Evolutionary conservation across 2,113 vertebrate genomes (phyloP).

Genomic region (Myiozetetes cayanensis): DNA sequence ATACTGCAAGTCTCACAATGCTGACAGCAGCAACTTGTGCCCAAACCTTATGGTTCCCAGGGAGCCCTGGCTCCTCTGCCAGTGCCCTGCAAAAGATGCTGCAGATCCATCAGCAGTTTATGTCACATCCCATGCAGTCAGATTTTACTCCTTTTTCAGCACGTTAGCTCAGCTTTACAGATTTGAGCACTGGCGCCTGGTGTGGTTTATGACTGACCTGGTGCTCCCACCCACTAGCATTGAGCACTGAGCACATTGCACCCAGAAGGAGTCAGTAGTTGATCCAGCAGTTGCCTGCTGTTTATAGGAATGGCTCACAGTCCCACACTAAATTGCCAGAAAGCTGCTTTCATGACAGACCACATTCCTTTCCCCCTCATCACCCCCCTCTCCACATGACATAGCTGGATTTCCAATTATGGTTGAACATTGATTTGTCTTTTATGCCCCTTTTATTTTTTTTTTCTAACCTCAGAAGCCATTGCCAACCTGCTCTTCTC

Average conservation of each 20-base stretch:
- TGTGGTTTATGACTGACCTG: background rate
- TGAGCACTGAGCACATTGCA: background rate
- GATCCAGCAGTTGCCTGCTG: constrained; percentile 36
- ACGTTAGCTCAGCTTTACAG: background rate
- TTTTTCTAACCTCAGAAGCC: constrained; percentile 39
- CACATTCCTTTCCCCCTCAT: constrained; percentile 53
- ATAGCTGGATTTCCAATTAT: constrained; percentile 60
- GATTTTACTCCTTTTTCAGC: background rate
- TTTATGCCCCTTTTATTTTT: constrained; percentile 50
- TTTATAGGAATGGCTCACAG: background rate
- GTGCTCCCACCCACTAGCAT: background rate
- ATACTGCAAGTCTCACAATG: background rate
- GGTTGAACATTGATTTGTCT: constrained; percentile 36
- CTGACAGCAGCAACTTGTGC: background rate
- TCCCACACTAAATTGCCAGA: constrained; percentile 44
- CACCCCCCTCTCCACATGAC: background rate
- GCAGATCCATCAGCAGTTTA: background rate
- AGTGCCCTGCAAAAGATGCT: background rate
- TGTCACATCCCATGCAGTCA: accelerated
- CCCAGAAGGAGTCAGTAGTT: background rate
- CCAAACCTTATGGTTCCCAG: background rate
- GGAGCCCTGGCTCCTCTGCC: background rate
- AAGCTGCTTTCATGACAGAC: constrained; percentile 26
- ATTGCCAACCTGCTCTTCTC: constrained; percentile 56
- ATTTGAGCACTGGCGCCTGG: background rate